Evolutionary conservation across 2,888 invertebrate genomes (phyloP), one percentile per base, ranked within the genome.

Genomic region (Druceiella hillmani): DNA sequence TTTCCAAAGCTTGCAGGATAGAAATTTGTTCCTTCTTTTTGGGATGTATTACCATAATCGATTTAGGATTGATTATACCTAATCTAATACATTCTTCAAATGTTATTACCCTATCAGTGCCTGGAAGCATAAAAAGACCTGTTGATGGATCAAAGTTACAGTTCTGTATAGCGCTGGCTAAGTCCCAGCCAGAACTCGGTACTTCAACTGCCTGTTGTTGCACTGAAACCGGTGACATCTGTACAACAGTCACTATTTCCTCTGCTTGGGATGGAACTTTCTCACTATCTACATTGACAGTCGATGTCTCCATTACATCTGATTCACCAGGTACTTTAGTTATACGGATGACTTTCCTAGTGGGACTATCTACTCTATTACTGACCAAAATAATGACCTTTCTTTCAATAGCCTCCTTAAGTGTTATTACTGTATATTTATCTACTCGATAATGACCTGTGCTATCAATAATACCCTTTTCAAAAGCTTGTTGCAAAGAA

Each of bases 51-150:
- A 90, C 85, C 24, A 77, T 60, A 2, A 83, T 84, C 1, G 87
- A 87, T 40, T 76, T 66, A 9, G 82, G 76, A 61, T 87, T 80
- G 24, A 91, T 80, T 13, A 90, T 79, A 55, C 82, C 78, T 40
- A 85, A 67, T 41, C 80, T 77, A 26, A 91, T 73, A 53, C 89
- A 87, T 55, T 88, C 87, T 56, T 84, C 80, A 54, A 89, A 83
- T 36, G 81, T 81, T 3, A 86, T 79, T 29, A 81, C 61, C 38
- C 84, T 70, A 57, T 87, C 86, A 1, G 87, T 86, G 10, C 81
- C 81, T 2, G 84, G 83, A 40, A 89, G 81, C 11, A 79, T 79
- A 48, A 89, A 85, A 14, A 86, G 62, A 1, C 91, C 90, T 1
- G 76, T 77, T 1, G 76, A 68, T 1, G 87, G 79, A 60, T 90